Evolutionary conservation across 2,113 vertebrate species (phyloP), one percentile per base, ranked within the genome.

Genomic region (Gopherus evgoodei): DNA sequence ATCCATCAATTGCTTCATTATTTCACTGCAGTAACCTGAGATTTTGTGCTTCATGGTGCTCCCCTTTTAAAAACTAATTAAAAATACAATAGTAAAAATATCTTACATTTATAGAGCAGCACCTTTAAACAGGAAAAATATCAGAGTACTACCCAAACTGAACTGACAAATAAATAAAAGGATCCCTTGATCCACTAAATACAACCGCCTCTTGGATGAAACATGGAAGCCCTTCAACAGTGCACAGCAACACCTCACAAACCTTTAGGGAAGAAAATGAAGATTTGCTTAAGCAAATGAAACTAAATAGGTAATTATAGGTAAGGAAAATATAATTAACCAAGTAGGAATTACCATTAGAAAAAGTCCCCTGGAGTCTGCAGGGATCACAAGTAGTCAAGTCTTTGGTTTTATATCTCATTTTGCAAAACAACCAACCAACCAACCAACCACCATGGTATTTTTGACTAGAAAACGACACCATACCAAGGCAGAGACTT

Each of bases 351-450:
- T 3, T 3, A 22, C 5, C 22, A 8, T 6, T 38, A 5, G 9
- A 8, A 56, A 27, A 6, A 24, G 49, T 8, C 1, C 1, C 1
- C 9, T 2, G 1, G 3, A 2, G 1, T 4, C 11, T n/a, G 0
- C 2, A 35, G 16, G 5, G 8, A 11, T 78, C 2, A 8, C 69
- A 44, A 29, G 14, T 5, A 0, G 1, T 5, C 81, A 2, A 6
- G 22, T 1, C 0, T 44, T 27, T 0, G 4, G 1, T 6, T 42
- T 44, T 4, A 24, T 1, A 0, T 4, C 35, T n/a, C 54, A 56
- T 9, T 24, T 1, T 10, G 31, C 10, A 0, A 1, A 10, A 29
- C 21, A 53, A 6, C 3, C 47, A 19, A 52, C 16, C 2, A 52
- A 52, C 6, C 47, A 49, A 1, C 6, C 6, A 53, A 7, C 19